A percentile compares a stretch with the other conserved stretches of the same genome.
These are phyloP conservation scores for Conops quadrifasciatus DNA, from an alignment of 2,888 invertebrate genomes.

Conservation along the genomic window DNA sequence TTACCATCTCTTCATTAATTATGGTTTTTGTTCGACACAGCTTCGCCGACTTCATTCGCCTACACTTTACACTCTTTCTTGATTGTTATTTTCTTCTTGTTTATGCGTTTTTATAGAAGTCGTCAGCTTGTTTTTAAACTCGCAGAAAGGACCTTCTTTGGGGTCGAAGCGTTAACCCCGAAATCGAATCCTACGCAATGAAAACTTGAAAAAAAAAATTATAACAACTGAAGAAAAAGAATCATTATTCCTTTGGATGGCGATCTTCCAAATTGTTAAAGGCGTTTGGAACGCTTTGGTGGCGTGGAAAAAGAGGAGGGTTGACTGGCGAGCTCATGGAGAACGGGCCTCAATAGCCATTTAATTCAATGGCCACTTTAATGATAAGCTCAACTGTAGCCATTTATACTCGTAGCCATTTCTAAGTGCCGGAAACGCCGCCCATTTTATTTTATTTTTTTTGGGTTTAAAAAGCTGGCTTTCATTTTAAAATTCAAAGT, in stretches of 20 bases:
- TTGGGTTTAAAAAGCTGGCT: constrained; percentile 6
- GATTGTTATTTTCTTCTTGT: constrained; percentile 25
- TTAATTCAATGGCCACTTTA: constrained; percentile 20
- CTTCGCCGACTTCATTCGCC: background rate
- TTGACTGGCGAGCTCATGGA: background rate
- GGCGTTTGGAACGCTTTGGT: background rate
- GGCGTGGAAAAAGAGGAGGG: background rate
- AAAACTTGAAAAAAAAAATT: background rate
- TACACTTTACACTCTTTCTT: constrained; percentile 12
- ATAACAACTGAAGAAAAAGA: background rate
- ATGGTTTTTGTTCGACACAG: constrained; percentile 32
- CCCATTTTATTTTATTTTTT: background rate
- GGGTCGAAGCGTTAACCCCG: no score
- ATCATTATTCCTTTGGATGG: constrained; percentile 2
- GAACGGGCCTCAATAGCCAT: constrained; percentile 16
- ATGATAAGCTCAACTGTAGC: constrained; percentile 25
- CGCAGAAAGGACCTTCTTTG: no score
- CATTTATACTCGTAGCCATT: background rate
- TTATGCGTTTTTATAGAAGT: constrained; percentile 32
- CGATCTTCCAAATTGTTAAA: background rate
- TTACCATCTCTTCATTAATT: constrained; percentile 28
- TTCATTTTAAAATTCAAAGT: constrained; percentile 30
- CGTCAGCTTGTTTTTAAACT: constrained; percentile 33
- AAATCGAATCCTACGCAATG: no score
- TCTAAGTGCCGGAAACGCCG: no score